Evolutionary conservation across 2,888 invertebrate species (phyloP).

Genomic region (Nemapogon koenigi): DNA sequence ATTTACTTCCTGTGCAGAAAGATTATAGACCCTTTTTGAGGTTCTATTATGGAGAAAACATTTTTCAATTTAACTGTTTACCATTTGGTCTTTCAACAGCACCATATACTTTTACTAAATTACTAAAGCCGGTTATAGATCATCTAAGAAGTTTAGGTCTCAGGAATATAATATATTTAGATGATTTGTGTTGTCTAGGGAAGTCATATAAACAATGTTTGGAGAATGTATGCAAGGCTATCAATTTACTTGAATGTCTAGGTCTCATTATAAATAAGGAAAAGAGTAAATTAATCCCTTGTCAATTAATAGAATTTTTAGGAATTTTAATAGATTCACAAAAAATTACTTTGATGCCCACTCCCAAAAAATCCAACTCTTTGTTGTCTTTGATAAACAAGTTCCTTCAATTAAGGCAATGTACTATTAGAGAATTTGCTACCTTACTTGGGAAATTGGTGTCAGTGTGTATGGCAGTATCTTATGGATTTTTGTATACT

Average conservation of each 20-base stretch:
- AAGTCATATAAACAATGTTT: constrained; percentile 1
- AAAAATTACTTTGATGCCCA: not conserved
- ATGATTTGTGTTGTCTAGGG: not conserved
- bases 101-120: constrained; percentile 2
- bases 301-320: constrained; percentile 1
- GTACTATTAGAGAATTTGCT: not conserved
- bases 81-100: constrained; percentile 3
- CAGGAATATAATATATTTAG: too few species aligned
- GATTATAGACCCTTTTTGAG: not conserved
- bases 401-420: not conserved
- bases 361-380: not conserved
- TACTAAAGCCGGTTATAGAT: not conserved
- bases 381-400: not conserved
- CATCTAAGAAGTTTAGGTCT: too few species aligned
- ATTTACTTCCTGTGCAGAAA: too few species aligned
- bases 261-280: constrained; percentile 5
- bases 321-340: constrained; percentile 1
- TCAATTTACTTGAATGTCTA: not conserved
- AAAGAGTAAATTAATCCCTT: not conserved
- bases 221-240: not conserved
- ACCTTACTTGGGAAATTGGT: not conserved
- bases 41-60: constrained; percentile 2
- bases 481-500: constrained; percentile 1
- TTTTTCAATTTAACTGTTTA: constrained; percentile 10
- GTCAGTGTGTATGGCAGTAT: not conserved